Percentiles rank a stretch among this genome's conserved stretches.
Evolutionary conservation across 2,888 invertebrate genomes (phyloP).

Genomic region (Himalopsyche anomala): DNA sequence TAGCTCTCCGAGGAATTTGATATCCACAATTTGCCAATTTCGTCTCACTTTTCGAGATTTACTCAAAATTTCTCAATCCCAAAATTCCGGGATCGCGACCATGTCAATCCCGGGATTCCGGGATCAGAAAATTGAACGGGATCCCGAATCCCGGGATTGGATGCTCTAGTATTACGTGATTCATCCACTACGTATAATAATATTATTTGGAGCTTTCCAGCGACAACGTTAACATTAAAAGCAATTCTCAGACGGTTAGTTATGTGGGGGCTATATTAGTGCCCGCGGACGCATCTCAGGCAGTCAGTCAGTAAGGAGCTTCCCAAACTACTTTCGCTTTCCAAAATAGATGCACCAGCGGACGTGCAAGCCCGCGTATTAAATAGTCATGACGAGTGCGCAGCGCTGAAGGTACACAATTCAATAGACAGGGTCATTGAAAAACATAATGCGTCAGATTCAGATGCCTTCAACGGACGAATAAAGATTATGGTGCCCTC

Average conservation of each 20-base stretch:
- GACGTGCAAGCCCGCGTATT: background rate
- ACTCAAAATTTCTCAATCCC: too few species aligned
- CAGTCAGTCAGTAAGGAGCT: conserved; percentile 10
- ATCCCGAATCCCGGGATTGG: too few species aligned
- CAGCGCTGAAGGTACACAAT: background rate
- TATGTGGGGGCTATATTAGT: background rate
- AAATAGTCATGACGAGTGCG: background rate
- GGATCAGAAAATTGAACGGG: too few species aligned
- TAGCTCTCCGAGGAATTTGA: too few species aligned
- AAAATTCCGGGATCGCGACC: too few species aligned
- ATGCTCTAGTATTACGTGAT: too few species aligned
- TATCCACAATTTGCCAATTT: too few species aligned
- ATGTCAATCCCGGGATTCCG: too few species aligned
- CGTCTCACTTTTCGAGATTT: too few species aligned
- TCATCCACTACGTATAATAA: background rate
- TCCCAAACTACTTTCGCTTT: conserved; percentile 10
- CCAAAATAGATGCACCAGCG: conserved; percentile 8
- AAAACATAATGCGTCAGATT: background rate
- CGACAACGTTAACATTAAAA: background rate
- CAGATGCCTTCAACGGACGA: background rate
- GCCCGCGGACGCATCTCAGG: conserved; percentile 1
- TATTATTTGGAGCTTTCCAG: background rate
- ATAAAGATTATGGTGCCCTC: too few species aligned
- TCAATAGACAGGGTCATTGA: conserved; percentile 20
- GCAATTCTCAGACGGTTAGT: conserved; percentile 14